A percentile compares a stretch with the other conserved stretches of the same genome.
Evolutionary conservation across 2,888 invertebrate genomes (phyloP).

Genomic region (Cepaea hortensis): DNA sequence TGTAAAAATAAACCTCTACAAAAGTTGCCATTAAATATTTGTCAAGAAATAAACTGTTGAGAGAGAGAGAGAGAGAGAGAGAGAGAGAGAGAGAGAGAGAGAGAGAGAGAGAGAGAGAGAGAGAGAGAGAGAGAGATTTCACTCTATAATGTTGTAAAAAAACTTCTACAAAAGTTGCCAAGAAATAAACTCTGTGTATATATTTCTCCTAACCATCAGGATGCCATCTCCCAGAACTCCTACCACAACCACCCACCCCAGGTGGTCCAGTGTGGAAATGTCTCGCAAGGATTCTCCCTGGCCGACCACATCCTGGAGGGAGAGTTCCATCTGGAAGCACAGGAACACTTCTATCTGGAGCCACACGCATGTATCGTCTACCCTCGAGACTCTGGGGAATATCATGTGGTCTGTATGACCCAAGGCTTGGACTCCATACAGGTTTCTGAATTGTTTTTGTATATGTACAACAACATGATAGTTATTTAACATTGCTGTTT

Average conservation of each 20-base stretch:
- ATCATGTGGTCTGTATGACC: constrained; percentile 89
- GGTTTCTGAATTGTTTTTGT: neutral
- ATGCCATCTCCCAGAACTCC: constrained; percentile 58
- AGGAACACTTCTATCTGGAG: constrained; percentile 98
- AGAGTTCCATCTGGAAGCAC: constrained; percentile 88
- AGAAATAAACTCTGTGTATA: neutral
- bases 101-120: no score
- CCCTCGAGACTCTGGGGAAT: constrained; percentile 84
- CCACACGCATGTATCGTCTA: constrained; percentile 80
- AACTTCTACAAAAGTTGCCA: no score
- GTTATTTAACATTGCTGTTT: no score
- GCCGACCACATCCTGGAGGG: constrained; percentile 86
- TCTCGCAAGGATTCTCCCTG: constrained; percentile 82
- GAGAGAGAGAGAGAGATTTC: no score
- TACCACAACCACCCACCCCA: constrained; percentile 40
- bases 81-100: no score
- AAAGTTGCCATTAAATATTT: no score
- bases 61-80: no score
- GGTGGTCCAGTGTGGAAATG: constrained; percentile 78
- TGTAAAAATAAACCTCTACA: no score
- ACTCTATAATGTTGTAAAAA: no score
- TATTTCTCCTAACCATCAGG: constrained; percentile 44
- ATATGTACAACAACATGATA: no score
- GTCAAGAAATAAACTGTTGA: no score
- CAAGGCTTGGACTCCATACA: constrained; percentile 78